Evolutionary conservation across 2,888 invertebrate genomes (phyloP).

Genomic region (Pandemis cinnamomeana): DNA sequence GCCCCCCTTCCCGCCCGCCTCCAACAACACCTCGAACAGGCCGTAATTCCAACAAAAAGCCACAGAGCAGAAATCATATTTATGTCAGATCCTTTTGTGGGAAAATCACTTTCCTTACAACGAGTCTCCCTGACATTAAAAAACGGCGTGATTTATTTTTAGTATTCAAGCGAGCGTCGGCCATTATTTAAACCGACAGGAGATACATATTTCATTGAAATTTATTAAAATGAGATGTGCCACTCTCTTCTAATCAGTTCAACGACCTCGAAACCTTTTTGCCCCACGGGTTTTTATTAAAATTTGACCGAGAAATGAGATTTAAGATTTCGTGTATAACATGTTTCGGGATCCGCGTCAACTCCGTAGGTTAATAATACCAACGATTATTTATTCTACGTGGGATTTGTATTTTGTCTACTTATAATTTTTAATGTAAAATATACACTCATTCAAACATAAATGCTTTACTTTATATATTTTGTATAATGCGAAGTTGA

Average conservation of each 20-base stretch:
- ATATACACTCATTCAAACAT: too few species aligned
- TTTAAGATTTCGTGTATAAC: constrained; percentile 15
- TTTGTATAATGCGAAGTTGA: too few species aligned
- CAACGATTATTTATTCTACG: not conserved
- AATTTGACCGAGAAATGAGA: constrained; percentile 31
- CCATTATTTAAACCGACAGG: constrained; percentile 53
- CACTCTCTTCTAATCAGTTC: constrained; percentile 41
- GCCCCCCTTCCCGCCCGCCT: not conserved
- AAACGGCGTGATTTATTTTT: constrained; percentile 59
- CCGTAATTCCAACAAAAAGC: constrained; percentile 33
- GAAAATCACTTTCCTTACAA: constrained; percentile 37
- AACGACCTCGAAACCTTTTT: constrained; percentile 30
- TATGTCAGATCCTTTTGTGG: constrained; percentile 36
- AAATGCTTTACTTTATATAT: too few species aligned
- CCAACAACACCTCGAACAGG: not conserved
- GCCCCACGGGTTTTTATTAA: constrained; percentile 34
- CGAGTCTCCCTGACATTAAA: constrained; percentile 54
- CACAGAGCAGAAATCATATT: constrained; percentile 37
- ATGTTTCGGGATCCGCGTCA: not conserved
- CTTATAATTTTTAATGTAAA: not conserved
- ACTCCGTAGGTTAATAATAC: not conserved
- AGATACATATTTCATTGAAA: constrained; percentile 58
- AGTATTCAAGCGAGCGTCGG: constrained; percentile 50
- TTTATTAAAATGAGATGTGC: constrained; percentile 53
- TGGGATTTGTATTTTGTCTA: not conserved